Evolutionary conservation across 2,797 vertebrate genomes (phyloP), one percentile per base, ranked within the genome.

Genomic region (Trematomus bernacchii): DNA sequence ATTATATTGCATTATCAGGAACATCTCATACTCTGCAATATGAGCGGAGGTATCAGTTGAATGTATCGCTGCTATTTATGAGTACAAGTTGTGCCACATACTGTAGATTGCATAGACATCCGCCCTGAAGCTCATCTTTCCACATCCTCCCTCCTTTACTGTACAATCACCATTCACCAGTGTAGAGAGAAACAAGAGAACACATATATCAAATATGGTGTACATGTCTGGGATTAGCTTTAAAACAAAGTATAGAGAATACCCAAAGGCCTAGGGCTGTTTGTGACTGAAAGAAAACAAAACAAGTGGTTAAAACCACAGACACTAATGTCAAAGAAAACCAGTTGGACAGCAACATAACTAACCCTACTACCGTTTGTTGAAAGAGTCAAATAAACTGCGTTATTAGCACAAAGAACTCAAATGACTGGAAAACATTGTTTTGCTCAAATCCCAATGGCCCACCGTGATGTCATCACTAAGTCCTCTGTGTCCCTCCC

Each of bases 381-480:
- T 52, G 6, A 76, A n/a, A 7, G 10, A n/a, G 51, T 53, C 42
- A 66, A 37, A 75, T 27, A 14, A 33, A 3, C 9, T 61, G 43
- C 27, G 4, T 61, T 21, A 65, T 62, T 58, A 59, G 51, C 30
- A 33, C 59, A 15, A 76, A 77, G 66, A 79, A 65, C 11, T 52
- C 19, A 71, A 75, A 64, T 37, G 51, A 71, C 42, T 43, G 73
- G 60, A 72, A 84, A 73, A 72, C 50, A 14, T 46, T 58, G 55
- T 42, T 78, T 75, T 79, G 63, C 75, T 77, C 73, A 69, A 63
- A 75, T 86, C 75, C 82, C 75, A 76, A 50, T 54, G 79, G 68
- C 62, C 71, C 53, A 50, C 52, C 82, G 51, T 59, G 69, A 83
- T 87, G 85, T 89, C 77, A 83, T 88, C 85, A 89, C 58, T 63